phyloP scores from a whole-genome alignment of 2,888 invertebrate species.

The Lycaena phlaeas region DNA sequence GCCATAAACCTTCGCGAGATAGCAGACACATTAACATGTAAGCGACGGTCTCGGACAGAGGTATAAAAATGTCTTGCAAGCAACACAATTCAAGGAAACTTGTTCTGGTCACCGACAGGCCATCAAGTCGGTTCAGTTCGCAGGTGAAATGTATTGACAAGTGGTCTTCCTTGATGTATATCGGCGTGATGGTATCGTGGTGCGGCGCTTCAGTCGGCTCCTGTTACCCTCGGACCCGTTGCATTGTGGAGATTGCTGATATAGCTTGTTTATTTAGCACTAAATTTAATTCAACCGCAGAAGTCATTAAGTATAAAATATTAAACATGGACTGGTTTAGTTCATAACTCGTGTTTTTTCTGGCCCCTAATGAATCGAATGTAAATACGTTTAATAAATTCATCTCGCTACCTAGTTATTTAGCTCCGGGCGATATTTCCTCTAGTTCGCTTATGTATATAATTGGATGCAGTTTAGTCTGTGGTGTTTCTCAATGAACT shows the following conservation, averaged over 20 bases:
- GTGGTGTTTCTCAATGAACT: constrained; percentile 43
- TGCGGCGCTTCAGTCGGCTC: constrained; percentile 66
- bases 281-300: constrained; percentile 64
- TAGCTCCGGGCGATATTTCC: constrained; percentile 17
- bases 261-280: constrained; percentile 67
- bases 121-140: constrained; percentile 50
- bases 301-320: constrained; percentile 59
- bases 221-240: constrained; percentile 53
- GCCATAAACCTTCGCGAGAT: constrained; percentile 30
- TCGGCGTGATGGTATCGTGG: constrained; percentile 66
- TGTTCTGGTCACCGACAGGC: constrained; percentile 50
- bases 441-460: constrained; percentile 21
- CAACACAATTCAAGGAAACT: constrained; percentile 64
- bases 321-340: constrained; percentile 56
- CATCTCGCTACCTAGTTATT: constrained; percentile 23
- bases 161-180: constrained; percentile 71
- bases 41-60: constrained; percentile 44
- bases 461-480: constrained; percentile 30
- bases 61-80: constrained; percentile 61
- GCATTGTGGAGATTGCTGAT: constrained; percentile 64
- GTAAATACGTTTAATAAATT: constrained; percentile 41
- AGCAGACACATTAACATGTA: constrained; percentile 52
- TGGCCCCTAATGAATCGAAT: constrained; percentile 47
- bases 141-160: constrained; percentile 72
- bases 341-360: constrained; percentile 40